Conservation (phyloP, 2,113 vertebrate genomes). For the Mugil cephalus region DNA sequence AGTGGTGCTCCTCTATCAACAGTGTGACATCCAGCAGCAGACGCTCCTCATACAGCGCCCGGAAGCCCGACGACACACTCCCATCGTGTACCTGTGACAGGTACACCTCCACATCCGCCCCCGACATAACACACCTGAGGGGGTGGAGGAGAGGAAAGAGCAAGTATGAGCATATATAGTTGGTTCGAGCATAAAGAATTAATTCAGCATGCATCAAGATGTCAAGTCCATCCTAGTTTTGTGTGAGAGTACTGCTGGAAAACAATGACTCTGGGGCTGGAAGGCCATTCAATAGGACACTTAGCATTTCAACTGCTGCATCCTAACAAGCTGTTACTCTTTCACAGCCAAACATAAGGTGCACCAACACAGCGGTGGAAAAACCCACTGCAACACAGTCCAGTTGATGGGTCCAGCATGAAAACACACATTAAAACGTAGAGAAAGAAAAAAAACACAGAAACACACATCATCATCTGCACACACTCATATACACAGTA, state of each 20-base stretch:
- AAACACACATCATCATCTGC: constrained; percentile 16
- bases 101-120: constrained; percentile 99
- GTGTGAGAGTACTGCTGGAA: constrained; percentile 8
- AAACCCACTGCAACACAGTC: background rate
- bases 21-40: constrained; percentile 98
- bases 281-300: constrained; percentile 41
- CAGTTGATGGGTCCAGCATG: background rate
- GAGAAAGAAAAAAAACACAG: too few relatives aligned
- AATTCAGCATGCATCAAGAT: constrained; percentile 5
- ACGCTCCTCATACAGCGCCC: constrained; percentile 97
- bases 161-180: background rate
- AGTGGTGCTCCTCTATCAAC: constrained; percentile 98
- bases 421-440: background rate
- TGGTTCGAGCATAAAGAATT: background rate
- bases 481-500: constrained; percentile 57
- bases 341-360: background rate
- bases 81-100: constrained; percentile 98
- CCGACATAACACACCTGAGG: constrained; percentile 97
- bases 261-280: constrained; percentile 1
- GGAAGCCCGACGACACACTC: constrained; percentile 98
- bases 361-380: constrained; percentile 12
- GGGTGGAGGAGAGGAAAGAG: constrained; percentile 1
- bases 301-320: constrained; percentile 49
- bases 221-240: background rate
- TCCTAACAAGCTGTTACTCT: constrained; percentile 19